phyloP scores from a whole-genome alignment of 2,888 invertebrate species.

The Coelopa pilipes region DNA sequence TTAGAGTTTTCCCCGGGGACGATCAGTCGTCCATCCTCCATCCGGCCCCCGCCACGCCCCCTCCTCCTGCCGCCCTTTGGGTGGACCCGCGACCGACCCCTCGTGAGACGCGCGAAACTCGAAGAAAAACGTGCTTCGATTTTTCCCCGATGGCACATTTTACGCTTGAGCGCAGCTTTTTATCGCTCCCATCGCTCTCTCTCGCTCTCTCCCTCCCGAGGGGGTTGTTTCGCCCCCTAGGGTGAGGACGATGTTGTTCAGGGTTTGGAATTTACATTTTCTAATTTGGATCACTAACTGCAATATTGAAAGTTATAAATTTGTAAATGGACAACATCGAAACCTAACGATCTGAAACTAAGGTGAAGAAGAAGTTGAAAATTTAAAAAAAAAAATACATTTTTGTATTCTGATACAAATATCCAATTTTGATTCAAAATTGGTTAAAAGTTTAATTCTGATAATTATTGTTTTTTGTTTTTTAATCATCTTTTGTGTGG shows the following conservation, averaged over 20 bases:
- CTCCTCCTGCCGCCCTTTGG: background rate
- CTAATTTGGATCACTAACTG: background rate
- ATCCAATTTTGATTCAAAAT: background rate
- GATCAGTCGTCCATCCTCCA: background rate
- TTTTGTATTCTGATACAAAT: background rate
- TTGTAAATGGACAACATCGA: conserved; percentile 9
- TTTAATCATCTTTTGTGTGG: too few species aligned
- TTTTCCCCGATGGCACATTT: too few species aligned
- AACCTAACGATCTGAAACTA: background rate
- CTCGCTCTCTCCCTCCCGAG: background rate
- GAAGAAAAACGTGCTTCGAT: conserved; percentile 11
- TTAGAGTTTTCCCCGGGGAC: background rate
- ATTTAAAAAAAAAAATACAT: too few species aligned
- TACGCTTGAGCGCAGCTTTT: background rate
- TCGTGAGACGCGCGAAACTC: background rate
- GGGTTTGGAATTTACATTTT: conserved; percentile 10
- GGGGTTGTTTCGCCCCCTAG: conserved; percentile 5
- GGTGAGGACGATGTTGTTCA: background rate
- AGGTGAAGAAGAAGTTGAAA: too few species aligned
- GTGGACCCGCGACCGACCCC: too few species aligned
- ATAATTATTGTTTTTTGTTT: too few species aligned
- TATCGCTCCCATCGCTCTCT: background rate
- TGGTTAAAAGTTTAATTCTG: too few species aligned
- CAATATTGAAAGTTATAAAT: conserved; percentile 19
- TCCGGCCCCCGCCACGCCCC: background rate